phyloP scores from a whole-genome alignment of 2,888 invertebrate genomes.

The Unio pictorum region DNA sequence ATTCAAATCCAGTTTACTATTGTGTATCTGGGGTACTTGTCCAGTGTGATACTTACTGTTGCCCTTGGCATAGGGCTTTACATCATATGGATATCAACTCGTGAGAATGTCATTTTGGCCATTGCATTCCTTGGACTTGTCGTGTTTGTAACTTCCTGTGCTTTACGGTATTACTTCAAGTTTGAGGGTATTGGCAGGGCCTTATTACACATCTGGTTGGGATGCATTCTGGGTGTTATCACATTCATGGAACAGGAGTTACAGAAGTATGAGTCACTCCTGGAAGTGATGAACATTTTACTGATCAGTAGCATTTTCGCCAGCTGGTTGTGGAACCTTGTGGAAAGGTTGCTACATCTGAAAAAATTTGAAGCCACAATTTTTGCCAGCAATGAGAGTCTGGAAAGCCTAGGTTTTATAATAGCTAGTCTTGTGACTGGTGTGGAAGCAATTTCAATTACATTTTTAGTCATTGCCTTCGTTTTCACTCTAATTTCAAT shows the following conservation, averaged over 20 bases:
- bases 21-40: slow-evolving; percentile 53
- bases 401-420: slow-evolving; percentile 65
- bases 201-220: slow-evolving; percentile 64
- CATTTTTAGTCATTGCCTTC: slow-evolving; percentile 57
- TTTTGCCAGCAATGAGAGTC: slow-evolving; percentile 45
- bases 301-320: slow-evolving; percentile 61
- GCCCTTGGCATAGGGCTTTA: slow-evolving; percentile 66
- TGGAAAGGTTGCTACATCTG: slow-evolving; percentile 49
- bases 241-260: slow-evolving; percentile 56
- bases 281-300: slow-evolving; percentile 63
- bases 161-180: slow-evolving; percentile 64
- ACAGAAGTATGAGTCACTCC: slow-evolving; percentile 51
- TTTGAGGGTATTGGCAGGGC: slow-evolving; percentile 54
- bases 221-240: slow-evolving; percentile 65
- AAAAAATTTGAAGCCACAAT: slow-evolving; percentile 39
- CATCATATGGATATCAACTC: slow-evolving; percentile 59
- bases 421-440: slow-evolving; percentile 59
- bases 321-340: slow-evolving; percentile 57
- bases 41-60: slow-evolving; percentile 58
- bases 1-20: slow-evolving; percentile 24
- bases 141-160: slow-evolving; percentile 61
- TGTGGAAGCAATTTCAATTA: slow-evolving; percentile 50
- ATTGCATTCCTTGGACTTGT: slow-evolving; percentile 61
- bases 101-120: slow-evolving; percentile 53
- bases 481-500: slow-evolving; percentile 59